A percentile compares a stretch with the other conserved stretches of the same genome.
These are phyloP conservation scores for Pluvialis apricaria DNA, from an alignment of 2,113 vertebrate genomes.

Conservation along the genomic window DNA sequence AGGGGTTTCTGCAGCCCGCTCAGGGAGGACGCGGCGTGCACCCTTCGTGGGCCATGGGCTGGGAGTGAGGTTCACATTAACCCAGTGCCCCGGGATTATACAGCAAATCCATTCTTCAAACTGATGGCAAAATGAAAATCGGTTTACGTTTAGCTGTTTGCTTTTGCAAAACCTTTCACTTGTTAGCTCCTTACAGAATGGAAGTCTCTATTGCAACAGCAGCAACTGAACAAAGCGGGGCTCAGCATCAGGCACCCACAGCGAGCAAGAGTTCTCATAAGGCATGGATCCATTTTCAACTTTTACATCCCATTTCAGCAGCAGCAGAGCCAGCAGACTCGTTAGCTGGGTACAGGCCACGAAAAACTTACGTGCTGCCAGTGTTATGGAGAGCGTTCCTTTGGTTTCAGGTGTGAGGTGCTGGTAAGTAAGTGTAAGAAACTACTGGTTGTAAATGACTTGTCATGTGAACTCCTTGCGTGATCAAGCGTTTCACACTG, in stretches of 20 bases:
- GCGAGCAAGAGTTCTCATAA: neutral
- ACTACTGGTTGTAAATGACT: neutral
- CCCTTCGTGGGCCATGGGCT: neutral
- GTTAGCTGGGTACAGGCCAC: neutral
- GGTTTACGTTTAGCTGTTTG: neutral
- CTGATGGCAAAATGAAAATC: neutral
- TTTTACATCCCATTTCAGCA: too few relatives aligned
- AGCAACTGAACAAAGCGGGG: neutral
- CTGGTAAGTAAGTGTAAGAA: neutral
- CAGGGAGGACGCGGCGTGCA: accelerated
- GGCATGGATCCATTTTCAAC: neutral
- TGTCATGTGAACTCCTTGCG: neutral
- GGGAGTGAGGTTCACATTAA: neutral
- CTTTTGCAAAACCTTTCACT: neutral
- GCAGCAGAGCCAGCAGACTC: neutral
- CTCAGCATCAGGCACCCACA: neutral
- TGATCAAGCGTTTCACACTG: neutral
- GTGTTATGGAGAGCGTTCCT: neutral
- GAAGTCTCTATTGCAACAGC: neutral
- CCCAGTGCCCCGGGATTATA: neutral
- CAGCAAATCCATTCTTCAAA: neutral
- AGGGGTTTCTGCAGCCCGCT: neutral
- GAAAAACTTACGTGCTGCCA: neutral
- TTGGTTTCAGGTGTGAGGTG: neutral
- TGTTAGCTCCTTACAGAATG: neutral